Evolutionary conservation across 23 tunicate genomes (phyloP).

Genomic region (Corella eumyota): DNA sequence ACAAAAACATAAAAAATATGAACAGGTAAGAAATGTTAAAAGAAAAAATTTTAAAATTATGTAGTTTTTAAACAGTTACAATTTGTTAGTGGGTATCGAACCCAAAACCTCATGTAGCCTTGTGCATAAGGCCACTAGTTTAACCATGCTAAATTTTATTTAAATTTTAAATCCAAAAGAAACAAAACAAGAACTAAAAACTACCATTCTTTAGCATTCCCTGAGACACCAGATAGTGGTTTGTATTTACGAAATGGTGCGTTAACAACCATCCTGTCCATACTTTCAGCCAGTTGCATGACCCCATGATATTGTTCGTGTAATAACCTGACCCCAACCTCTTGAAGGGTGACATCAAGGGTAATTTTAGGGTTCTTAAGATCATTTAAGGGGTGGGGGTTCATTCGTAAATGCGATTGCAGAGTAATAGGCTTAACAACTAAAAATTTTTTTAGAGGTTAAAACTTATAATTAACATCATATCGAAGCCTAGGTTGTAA

Average conservation of each 20-base stretch:
- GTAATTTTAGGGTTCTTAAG: constrained; percentile 50
- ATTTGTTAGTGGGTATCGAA: neutral
- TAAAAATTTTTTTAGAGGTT: constrained; percentile 12
- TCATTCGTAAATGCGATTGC: constrained; percentile 41
- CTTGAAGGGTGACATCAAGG: constrained; percentile 26
- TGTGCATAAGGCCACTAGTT: too few species aligned
- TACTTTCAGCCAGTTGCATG: constrained; percentile 42
- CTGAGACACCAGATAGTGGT: constrained; percentile 20
- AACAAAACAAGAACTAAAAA: neutral
- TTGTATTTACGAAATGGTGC: constrained; percentile 59
- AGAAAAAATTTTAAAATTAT: constrained; percentile 5
- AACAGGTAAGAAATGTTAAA: too few species aligned
- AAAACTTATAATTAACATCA: too few species aligned
- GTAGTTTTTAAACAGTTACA: neutral
- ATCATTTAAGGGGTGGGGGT: constrained; percentile 61
- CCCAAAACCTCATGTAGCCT: too few species aligned
- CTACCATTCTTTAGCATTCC: constrained; percentile 33
- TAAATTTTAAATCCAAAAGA: too few species aligned
- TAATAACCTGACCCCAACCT: constrained; percentile 32
- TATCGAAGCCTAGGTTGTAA: too few species aligned
- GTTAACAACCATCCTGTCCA: constrained; percentile 71
- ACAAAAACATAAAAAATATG: too few species aligned
- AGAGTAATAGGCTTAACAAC: constrained; percentile 72
- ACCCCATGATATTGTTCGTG: constrained; percentile 52
- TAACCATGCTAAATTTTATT: too few species aligned